phyloP scores from a whole-genome alignment of 2,797 vertebrate genomes.

The Catamblyrhynchus diadema region DNA sequence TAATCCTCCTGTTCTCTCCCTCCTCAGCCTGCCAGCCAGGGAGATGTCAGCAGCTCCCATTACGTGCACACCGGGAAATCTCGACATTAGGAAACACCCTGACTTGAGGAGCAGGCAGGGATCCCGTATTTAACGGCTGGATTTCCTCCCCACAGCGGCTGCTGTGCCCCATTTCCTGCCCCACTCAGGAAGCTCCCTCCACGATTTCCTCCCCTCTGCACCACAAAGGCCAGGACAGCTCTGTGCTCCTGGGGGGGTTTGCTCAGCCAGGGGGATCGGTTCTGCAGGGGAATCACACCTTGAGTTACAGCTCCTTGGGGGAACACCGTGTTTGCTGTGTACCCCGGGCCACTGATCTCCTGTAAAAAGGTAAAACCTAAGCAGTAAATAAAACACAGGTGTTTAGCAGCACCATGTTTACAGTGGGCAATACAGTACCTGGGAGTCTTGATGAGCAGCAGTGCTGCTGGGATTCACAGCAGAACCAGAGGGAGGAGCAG shows the following conservation, averaged over 20 bases:
- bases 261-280: neutral
- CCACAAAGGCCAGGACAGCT: neutral
- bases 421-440: neutral
- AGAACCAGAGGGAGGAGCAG: no score
- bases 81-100: accelerated
- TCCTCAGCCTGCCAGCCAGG: neutral
- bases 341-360: neutral
- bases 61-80: accelerated
- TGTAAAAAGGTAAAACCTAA: neutral
- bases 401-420: neutral
- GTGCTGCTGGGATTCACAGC: no score
- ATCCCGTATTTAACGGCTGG: neutral
- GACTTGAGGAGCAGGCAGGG: neutral
- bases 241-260: accelerated
- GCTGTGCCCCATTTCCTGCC: neutral
- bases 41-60: neutral
- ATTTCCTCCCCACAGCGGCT: accelerated
- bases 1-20: neutral
- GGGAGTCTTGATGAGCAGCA: no score
- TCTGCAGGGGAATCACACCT: accelerated
- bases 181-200: neutral
- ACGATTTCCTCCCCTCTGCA: neutral
- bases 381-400: neutral
- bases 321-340: accelerated
- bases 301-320: neutral